Evolutionary conservation across 2,888 invertebrate species (phyloP).

Genomic region (Tetranychus piercei): DNA sequence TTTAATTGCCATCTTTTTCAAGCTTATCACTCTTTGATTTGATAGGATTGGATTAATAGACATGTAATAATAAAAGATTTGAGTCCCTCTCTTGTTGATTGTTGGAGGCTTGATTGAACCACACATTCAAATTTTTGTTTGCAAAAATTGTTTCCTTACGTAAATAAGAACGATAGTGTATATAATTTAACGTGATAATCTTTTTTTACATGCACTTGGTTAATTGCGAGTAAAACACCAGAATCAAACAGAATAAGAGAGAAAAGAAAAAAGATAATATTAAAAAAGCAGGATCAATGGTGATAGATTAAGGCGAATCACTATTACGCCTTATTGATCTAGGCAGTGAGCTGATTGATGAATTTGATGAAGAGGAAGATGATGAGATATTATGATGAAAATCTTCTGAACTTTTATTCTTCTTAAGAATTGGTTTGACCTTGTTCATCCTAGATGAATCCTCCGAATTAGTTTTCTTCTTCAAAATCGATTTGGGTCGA

Average conservation of each 20-base stretch:
- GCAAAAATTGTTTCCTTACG: too few relatives aligned
- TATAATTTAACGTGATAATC: too few relatives aligned
- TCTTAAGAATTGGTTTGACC: constrained; percentile 6
- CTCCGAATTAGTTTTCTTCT: constrained; percentile 2
- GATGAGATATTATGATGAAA: neutral
- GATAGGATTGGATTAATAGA: too few relatives aligned
- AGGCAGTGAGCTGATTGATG: neutral
- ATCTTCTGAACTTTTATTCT: constrained; percentile 7
- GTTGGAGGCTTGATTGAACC: too few relatives aligned
- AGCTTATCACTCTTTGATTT: too few relatives aligned
- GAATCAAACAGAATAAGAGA: neutral
- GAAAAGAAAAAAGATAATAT: neutral
- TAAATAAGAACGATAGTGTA: too few relatives aligned
- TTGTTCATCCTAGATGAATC: neutral
- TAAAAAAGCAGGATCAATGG: neutral
- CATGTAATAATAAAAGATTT: too few relatives aligned
- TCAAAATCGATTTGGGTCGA: constrained; percentile 3
- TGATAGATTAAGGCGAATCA: neutral
- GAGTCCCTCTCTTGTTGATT: too few relatives aligned
- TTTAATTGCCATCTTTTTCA: neutral
- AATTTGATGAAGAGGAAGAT: neutral
- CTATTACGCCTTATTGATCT: neutral
- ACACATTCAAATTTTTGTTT: too few relatives aligned
- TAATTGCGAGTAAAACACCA: neutral
- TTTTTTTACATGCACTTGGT: neutral